Evolutionary conservation across 2,888 invertebrate genomes (phyloP).

Genomic region (Rutpela maculata): DNA sequence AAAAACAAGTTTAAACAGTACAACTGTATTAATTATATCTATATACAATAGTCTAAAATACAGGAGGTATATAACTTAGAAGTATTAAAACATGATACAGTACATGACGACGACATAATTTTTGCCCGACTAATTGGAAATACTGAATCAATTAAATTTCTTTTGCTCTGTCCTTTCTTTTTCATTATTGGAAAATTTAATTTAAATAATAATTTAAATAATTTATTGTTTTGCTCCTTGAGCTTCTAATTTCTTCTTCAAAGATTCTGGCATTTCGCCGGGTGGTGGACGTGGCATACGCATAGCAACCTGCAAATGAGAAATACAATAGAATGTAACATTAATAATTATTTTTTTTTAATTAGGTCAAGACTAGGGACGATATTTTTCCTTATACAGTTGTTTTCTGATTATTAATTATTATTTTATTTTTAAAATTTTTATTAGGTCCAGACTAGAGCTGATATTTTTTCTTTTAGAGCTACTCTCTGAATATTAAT

Average conservation of each 20-base stretch:
- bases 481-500: too few relatives aligned
- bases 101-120: constrained; percentile 11
- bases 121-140: constrained; percentile 14
- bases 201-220: constrained; percentile 27
- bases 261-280: constrained; percentile 95
- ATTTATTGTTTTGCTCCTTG: constrained; percentile 45
- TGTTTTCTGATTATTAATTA: too few relatives aligned
- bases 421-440: too few relatives aligned
- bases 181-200: constrained; percentile 11
- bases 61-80: constrained; percentile 51
- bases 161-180: background rate
- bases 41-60: constrained; percentile 30
- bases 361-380: too few relatives aligned
- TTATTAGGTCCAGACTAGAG: too few relatives aligned
- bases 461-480: too few relatives aligned
- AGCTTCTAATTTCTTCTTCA: constrained; percentile 83
- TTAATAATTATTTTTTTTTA: too few relatives aligned
- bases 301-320: constrained; percentile 77
- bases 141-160: constrained; percentile 17
- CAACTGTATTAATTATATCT: constrained; percentile 30
- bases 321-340: constrained; percentile 13
- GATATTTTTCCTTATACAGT: too few relatives aligned
- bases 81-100: constrained; percentile 48
- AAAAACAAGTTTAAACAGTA: background rate
- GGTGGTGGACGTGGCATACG: constrained; percentile 96